A percentile compares a stretch with the other conserved stretches of the same genome.
phyloP scores from a whole-genome alignment of 2,113 vertebrate genomes.

The Phylloscopus whistleri region DNA sequence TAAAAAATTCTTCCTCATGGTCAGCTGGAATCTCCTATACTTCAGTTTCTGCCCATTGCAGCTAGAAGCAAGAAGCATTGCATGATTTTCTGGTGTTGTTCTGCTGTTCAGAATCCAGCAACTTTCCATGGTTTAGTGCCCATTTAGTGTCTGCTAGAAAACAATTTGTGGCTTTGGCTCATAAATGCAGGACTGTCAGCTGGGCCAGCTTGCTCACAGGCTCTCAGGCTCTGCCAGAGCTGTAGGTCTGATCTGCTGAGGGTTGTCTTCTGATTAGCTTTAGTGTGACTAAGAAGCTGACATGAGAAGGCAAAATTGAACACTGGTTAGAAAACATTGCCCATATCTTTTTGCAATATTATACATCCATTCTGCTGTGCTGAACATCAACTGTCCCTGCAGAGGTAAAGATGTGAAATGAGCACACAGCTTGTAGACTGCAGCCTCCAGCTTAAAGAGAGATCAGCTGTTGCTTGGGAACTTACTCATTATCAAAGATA shows the following conservation, averaged over 20 bases:
- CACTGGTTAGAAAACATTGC: neutral
- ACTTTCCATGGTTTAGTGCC: neutral
- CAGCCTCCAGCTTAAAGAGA: neutral
- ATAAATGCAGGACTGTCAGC: neutral
- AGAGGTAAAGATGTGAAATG: neutral
- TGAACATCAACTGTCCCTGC: neutral
- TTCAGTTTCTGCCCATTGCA: neutral
- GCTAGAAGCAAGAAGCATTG: neutral
- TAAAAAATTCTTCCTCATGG: neutral
- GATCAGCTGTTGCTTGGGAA: neutral
- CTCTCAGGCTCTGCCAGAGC: neutral
- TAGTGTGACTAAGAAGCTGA: neutral
- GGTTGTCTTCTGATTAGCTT: neutral
- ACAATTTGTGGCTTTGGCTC: neutral
- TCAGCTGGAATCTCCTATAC: neutral
- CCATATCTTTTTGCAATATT: neutral
- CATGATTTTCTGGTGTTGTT: accelerated
- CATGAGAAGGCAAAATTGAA: neutral
- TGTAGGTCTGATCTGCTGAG: neutral
- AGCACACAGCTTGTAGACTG: neutral
- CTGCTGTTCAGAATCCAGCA: neutral
- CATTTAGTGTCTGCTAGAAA: neutral
- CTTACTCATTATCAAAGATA: neutral
- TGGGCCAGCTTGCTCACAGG: neutral
- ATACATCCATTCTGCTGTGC: neutral